phyloP scores from a whole-genome alignment of 2,888 invertebrate species.

The Lagria hirta region DNA sequence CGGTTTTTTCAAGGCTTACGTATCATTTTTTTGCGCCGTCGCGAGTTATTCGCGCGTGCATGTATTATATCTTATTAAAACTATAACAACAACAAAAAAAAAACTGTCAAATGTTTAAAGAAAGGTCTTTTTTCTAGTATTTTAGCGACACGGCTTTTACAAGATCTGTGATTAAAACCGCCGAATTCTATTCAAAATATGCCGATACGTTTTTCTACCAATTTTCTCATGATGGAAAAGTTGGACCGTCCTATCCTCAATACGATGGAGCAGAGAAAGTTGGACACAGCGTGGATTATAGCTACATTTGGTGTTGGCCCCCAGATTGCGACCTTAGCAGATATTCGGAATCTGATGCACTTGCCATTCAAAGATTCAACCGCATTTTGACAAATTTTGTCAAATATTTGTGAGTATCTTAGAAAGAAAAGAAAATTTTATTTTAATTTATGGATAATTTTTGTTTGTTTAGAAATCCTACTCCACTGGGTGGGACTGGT shows the following conservation, averaged over 20 bases:
- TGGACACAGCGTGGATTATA: conserved; percentile 11
- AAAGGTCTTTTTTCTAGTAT: neutral
- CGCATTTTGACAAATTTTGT: conserved; percentile 16
- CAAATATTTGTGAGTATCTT: conserved; percentile 12
- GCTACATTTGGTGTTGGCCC: conserved; percentile 7
- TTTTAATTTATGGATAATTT: too few relatives aligned
- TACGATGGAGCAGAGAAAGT: conserved; percentile 10
- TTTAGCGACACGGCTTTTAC: neutral
- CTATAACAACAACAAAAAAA: too few relatives aligned
- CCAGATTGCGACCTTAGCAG: neutral
- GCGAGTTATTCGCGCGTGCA: too few relatives aligned
- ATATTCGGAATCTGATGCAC: conserved; percentile 5
- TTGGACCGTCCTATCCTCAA: neutral
- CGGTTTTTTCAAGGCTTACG: too few relatives aligned
- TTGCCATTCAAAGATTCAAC: conserved; percentile 2
- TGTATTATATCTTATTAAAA: too few relatives aligned
- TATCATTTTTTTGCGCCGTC: too few relatives aligned
- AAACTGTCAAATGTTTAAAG: too few relatives aligned
- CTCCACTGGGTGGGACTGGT: conserved; percentile 8
- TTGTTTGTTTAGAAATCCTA: conserved; percentile 17
- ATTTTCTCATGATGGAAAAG: neutral
- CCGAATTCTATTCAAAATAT: neutral
- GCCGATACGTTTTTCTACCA: neutral
- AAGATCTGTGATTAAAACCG: neutral
- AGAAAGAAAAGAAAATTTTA: neutral